Evolutionary conservation across 2,888 invertebrate species (phyloP).

Genomic region (Erannis defoliaria): DNA sequence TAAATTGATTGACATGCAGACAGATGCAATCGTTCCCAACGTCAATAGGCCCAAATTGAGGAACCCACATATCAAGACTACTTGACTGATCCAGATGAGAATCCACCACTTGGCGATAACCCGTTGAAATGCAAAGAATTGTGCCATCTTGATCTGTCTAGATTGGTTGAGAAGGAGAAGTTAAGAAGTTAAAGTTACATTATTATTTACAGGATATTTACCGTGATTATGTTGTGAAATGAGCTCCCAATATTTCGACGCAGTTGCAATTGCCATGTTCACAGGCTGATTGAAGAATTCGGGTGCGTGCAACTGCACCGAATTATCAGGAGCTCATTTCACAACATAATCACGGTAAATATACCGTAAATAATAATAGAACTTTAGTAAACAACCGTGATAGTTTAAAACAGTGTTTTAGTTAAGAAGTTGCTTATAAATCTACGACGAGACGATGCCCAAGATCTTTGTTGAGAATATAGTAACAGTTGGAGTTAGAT

Average conservation of each 20-base stretch:
- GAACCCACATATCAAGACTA: conserved; percentile 75
- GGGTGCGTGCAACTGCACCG: too few species aligned
- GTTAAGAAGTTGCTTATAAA: too few species aligned
- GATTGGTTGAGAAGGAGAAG: conserved; percentile 13
- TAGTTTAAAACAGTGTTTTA: too few species aligned
- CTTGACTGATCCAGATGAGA: conserved; percentile 74
- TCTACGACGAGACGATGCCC: neutral
- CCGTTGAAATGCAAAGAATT: conserved; percentile 48
- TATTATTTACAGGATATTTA: neutral
- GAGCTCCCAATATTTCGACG: too few species aligned
- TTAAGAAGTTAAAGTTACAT: neutral
- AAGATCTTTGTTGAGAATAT: neutral
- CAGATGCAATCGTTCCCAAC: conserved; percentile 65
- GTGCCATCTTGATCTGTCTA: conserved; percentile 31
- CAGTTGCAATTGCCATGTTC: too few species aligned
- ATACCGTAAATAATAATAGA: too few species aligned
- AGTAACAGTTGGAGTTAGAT: too few species aligned
- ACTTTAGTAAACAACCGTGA: too few species aligned
- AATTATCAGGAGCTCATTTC: too few species aligned
- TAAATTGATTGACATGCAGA: conserved; percentile 74
- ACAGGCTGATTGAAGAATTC: too few species aligned
- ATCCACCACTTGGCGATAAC: conserved; percentile 67
- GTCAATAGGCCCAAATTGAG: conserved; percentile 76
- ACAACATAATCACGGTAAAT: too few species aligned
- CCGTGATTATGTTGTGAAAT: too few species aligned